Conservation (phyloP, 2,888 invertebrate species). For the Scaptomyza parva region DNA sequence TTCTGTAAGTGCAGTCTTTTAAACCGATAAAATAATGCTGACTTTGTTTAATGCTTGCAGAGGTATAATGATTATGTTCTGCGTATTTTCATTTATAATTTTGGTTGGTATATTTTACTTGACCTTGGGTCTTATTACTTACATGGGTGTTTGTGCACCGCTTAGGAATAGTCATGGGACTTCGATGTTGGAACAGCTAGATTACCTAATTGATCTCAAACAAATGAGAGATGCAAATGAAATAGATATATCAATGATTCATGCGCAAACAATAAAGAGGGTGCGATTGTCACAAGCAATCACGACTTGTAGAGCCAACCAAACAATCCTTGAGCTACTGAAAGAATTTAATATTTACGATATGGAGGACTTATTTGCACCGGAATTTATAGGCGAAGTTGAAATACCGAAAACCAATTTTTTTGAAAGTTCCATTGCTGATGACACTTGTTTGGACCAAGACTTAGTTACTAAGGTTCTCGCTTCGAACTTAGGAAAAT, state of each 20-base stretch:
- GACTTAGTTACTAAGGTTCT: background rate
- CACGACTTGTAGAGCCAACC: background rate
- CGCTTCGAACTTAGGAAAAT: slow-evolving; percentile 6
- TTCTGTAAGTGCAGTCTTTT: background rate
- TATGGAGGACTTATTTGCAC: slow-evolving; percentile 31
- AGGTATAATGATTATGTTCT: background rate
- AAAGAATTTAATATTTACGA: background rate
- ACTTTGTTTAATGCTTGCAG: background rate
- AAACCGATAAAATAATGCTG: too few relatives aligned
- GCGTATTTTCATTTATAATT: slow-evolving; percentile 2
- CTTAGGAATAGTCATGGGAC: too few relatives aligned
- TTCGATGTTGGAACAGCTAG: background rate
- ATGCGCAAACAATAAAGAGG: too few relatives aligned
- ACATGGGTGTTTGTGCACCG: slow-evolving; percentile 2
- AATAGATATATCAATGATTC: background rate
- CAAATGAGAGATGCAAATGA: too few relatives aligned
- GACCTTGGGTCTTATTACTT: background rate
- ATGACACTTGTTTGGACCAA: fast-evolving
- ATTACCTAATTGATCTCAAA: background rate
- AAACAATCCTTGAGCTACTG: background rate
- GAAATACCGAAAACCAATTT: background rate
- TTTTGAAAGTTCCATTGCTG: too few relatives aligned
- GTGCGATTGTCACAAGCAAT: background rate
- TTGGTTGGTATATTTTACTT: slow-evolving; percentile 3
- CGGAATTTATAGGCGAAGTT: slow-evolving; percentile 11